Base-by-base conservation (phyloP, 2,113 vertebrate genomes). In the Rhea americana region DNA sequence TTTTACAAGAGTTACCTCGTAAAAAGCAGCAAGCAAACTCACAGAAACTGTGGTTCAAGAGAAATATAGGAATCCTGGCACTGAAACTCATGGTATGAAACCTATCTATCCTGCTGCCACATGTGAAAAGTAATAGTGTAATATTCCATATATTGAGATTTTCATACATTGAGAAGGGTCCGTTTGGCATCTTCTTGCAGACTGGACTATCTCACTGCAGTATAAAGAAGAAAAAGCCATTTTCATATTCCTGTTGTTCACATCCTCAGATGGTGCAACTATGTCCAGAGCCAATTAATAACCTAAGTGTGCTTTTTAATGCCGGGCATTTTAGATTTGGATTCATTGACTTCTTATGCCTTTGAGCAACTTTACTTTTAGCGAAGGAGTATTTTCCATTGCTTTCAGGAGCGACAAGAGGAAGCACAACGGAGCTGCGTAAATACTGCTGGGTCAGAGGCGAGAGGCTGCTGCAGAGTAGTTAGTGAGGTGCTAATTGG, bases 401-500 rank as follows among this genome's bases (percentile, higher is more conserved):
- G 3, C 7, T 28, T 78, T 72, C 68, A 85, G 7, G 7, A 45
- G 10, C 18, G 39, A 37, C 39, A 61, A 61, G 10, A 74, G 15
- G 51, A 51, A 90, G 25, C 22, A 45, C 48, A 78, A 75, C 43
- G 56, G 56, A 93, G 61, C 18, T 72, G 11, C 82, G 79, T 81
- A 90, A 87, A 86, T 91, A 78, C 39, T 35, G 26, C 65, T 90
- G 66, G 73, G 70, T 88, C 70, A 84, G 68, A 90, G 82, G 50
- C 89, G 78, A 74, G 25, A 81, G 70, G 53, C 76, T 93, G 41
- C 24, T 26, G 5, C 39, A 78, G 77, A 21, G 51, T 89, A 75
- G 85, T 90, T 93, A 93, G 53, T 16, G 85, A 94, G 62, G 74
- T 93, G 88, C 58, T 96, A 93, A 95, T 93, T 91, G 80, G 70